Evolutionary conservation across 2,888 invertebrate species (phyloP).

Genomic region (Synergus umbraculus): DNA sequence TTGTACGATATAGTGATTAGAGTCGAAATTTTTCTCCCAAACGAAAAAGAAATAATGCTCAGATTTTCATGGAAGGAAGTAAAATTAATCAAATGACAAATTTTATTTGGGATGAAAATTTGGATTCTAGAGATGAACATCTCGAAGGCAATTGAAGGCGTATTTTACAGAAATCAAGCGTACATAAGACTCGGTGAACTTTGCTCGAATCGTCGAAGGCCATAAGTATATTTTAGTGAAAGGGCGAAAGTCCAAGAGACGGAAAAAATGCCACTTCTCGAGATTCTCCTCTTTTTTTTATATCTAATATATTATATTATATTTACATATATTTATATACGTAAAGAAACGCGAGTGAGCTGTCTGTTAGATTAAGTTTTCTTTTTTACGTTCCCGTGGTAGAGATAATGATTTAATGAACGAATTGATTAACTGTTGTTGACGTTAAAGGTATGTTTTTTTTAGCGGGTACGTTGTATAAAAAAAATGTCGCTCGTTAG

Average conservation of each 20-base stretch:
- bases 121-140: conserved; percentile 41
- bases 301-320: conserved; percentile 60
- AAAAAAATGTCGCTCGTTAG: conserved; percentile 53
- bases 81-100: not conserved
- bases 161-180: conserved; percentile 69
- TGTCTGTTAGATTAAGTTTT: conserved; percentile 63
- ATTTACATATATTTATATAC: conserved; percentile 66
- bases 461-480: conserved; percentile 55
- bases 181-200: conserved; percentile 47
- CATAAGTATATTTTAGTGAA: conserved; percentile 50
- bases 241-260: conserved; percentile 57
- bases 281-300: conserved; percentile 70
- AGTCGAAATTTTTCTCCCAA: not conserved
- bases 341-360: conserved; percentile 56
- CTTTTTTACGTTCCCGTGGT: conserved; percentile 60
- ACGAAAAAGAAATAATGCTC: conserved; percentile 40
- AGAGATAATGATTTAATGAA: conserved; percentile 45
- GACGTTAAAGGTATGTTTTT: conserved; percentile 66
- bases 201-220: conserved; percentile 61
- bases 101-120: conserved; percentile 27
- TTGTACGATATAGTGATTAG: conserved; percentile 39
- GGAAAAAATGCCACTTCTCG: conserved; percentile 66
- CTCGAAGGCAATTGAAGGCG: conserved; percentile 73
- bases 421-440: conserved; percentile 65
- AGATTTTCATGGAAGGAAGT: conserved; percentile 36